phyloP scores from a whole-genome alignment of 2,888 invertebrate species.

The Phyto melanocephala region DNA sequence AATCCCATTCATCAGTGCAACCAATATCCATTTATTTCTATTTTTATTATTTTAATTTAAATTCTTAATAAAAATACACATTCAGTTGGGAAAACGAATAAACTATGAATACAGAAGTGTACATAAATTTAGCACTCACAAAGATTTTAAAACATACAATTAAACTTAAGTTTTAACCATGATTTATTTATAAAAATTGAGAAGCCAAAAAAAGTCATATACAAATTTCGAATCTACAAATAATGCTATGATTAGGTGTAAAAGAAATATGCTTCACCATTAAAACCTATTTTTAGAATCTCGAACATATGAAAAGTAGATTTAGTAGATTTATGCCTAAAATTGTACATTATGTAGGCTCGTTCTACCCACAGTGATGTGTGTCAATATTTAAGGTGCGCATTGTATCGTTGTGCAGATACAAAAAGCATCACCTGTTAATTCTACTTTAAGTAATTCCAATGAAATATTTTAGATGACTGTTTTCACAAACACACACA shows the following conservation, averaged over 20 bases:
- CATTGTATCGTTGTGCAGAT: neutral
- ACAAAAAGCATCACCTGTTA: constrained; percentile 50
- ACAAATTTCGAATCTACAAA: too few relatives aligned
- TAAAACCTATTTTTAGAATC: too few relatives aligned
- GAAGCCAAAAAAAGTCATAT: too few relatives aligned
- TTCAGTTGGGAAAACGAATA: neutral
- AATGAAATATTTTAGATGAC: constrained; percentile 44
- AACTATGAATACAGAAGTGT: neutral
- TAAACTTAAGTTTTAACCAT: too few relatives aligned
- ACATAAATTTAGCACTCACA: neutral
- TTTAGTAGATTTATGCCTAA: neutral
- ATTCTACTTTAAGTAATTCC: constrained; percentile 43
- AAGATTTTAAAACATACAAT: too few relatives aligned
- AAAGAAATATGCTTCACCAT: too few relatives aligned
- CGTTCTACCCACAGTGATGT: too few relatives aligned
- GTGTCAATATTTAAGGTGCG: constrained; percentile 15
- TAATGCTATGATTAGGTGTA: too few relatives aligned
- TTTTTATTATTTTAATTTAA: constrained; percentile 40
- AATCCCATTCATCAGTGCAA: constrained; percentile 45
- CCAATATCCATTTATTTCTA: constrained; percentile 42
- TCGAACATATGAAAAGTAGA: too few relatives aligned
- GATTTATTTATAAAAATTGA: too few relatives aligned
- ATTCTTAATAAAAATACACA: constrained; percentile 43
- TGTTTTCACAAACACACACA: constrained; percentile 44
- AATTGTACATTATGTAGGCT: neutral